Conservation (phyloP, 1,140 invertebrate genomes). For the Cyphomyrmex costatus region DNA sequence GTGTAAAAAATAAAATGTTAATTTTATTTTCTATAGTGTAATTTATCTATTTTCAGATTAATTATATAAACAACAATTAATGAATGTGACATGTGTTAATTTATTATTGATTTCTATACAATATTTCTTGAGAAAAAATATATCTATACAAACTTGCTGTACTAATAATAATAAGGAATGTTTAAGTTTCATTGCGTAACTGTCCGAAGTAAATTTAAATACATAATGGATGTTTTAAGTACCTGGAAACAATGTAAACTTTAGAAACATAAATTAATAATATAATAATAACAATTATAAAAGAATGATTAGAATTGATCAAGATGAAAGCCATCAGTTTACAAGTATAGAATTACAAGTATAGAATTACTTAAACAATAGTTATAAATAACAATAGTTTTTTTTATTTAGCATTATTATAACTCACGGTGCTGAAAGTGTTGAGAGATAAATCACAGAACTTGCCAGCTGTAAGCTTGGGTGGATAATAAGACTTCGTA, state of each 20-base stretch:
- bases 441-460: conserved; percentile 62
- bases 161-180: not conserved
- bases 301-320: too few relatives aligned
- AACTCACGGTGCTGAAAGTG: conserved; percentile 66
- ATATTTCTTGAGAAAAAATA: conserved; percentile 30
- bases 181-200: conserved; percentile 44
- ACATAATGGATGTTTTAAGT: conserved; percentile 59
- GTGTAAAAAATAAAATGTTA: too few relatives aligned
- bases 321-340: too few relatives aligned
- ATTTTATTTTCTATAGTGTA: too few relatives aligned
- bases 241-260: conserved; percentile 46
- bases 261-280: conserved; percentile 8
- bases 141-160: conserved; percentile 15
- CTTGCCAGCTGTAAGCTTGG: conserved; percentile 69
- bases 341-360: too few relatives aligned
- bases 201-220: conserved; percentile 70
- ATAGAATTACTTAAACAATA: too few relatives aligned
- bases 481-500: conserved; percentile 59
- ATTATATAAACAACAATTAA: not conserved
- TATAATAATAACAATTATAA: not conserved
- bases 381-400: not conserved
- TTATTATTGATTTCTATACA: conserved; percentile 30
- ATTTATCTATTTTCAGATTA: not conserved
- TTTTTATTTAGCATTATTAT: too few relatives aligned
- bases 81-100: not conserved